Percentiles rank a stretch among this genome's conserved stretches.
Evolutionary conservation across 2,888 invertebrate genomes (phyloP).

Genomic region (Ophonus ardosiacus): DNA sequence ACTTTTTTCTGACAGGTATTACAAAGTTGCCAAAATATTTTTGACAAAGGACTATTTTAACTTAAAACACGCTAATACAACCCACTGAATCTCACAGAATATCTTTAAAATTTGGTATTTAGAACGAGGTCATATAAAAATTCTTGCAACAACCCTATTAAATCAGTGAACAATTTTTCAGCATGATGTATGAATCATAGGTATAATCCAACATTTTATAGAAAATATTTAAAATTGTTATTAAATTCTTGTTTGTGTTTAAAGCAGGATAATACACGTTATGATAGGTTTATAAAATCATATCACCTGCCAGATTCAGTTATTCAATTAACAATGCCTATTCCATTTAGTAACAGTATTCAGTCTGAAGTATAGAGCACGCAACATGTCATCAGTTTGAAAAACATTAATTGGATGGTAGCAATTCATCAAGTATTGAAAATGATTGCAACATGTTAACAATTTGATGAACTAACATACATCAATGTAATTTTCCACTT

Average conservation of each 20-base stretch:
- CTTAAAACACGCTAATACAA: too few relatives aligned
- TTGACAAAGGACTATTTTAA: too few relatives aligned
- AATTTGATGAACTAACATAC: conserved; percentile 16
- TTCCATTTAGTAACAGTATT: conserved; percentile 19
- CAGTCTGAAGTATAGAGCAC: neutral
- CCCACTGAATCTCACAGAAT: too few relatives aligned
- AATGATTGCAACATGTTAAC: conserved; percentile 6
- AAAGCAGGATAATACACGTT: neutral
- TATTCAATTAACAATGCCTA: conserved; percentile 19
- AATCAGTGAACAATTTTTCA: neutral
- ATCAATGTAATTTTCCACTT: neutral
- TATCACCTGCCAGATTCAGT: conserved; percentile 14
- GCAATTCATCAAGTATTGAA: conserved; percentile 7
- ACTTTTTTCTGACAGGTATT: too few relatives aligned
- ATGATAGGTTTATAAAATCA: conserved; percentile 6
- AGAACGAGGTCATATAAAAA: too few relatives aligned
- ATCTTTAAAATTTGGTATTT: too few relatives aligned
- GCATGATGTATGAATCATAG: neutral
- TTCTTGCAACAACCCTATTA: too few relatives aligned
- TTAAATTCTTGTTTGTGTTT: neutral
- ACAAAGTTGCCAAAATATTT: too few relatives aligned
- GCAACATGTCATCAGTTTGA: conserved; percentile 23
- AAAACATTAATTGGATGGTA: conserved; percentile 6
- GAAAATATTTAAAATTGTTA: neutral
- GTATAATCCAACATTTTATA: neutral